phyloP scores from a whole-genome alignment of 2,113 vertebrate species.

The Hippotragus niger region DNA sequence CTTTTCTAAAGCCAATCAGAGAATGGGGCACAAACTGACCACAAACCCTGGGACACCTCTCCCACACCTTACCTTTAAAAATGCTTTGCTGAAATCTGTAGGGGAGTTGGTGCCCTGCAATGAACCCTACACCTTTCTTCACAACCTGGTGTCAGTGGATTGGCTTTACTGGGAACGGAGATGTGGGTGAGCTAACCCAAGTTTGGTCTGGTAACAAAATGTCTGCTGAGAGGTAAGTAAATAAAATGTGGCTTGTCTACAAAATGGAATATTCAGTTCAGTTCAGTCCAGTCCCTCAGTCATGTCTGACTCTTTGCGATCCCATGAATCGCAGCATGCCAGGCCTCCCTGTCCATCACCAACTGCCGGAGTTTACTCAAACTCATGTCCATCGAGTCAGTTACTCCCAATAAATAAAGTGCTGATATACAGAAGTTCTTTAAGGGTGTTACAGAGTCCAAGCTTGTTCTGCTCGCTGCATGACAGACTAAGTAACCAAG shows the following conservation, averaged over 20 bases:
- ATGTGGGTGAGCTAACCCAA: background rate
- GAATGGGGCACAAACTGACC: background rate
- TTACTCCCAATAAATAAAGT: background rate
- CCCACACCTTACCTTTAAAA: background rate
- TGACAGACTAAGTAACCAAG: background rate
- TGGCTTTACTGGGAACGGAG: fast-evolving
- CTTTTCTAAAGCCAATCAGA: background rate
- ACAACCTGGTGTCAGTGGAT: background rate
- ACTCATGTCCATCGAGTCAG: no score
- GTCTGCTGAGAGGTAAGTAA: background rate
- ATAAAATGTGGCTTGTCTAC: background rate
- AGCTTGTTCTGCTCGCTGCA: background rate
- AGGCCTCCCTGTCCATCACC: no score
- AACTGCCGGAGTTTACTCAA: no score
- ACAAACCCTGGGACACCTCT: background rate
- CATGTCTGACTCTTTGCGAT: no score
- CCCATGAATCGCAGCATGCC: no score
- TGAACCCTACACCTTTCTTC: background rate
- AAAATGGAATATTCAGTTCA: no score
- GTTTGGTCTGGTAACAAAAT: background rate
- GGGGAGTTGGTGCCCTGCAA: background rate
- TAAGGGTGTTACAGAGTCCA: background rate
- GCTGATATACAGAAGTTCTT: background rate
- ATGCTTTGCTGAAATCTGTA: background rate
- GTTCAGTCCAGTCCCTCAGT: no score